Evolutionary conservation across 2,797 vertebrate species (phyloP).

Genomic region (Tokudaia muenninki): DNA sequence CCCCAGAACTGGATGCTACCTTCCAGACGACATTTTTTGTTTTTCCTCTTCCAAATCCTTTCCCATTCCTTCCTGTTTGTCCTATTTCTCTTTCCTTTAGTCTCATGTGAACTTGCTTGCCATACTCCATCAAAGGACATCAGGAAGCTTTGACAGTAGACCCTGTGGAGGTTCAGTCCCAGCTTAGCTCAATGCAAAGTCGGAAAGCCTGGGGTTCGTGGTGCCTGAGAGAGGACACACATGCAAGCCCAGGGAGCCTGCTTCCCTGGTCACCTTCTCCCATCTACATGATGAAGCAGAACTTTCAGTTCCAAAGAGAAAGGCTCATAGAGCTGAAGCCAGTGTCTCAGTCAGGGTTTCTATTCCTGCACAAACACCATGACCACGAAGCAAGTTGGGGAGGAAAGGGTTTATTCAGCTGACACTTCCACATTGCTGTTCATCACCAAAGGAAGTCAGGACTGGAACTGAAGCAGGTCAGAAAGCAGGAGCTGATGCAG

Average conservation of each 20-base stretch:
- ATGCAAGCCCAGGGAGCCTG: background rate
- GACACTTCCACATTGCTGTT: no score
- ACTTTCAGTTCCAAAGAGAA: background rate
- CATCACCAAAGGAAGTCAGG: no score
- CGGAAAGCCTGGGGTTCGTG: background rate
- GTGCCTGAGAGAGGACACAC: background rate
- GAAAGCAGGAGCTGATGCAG: no score
- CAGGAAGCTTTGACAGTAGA: background rate
- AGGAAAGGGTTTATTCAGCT: no score
- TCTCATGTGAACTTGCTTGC: background rate
- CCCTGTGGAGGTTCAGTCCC: background rate
- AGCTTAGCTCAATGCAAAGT: rapidly evolving
- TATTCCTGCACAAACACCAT: no score
- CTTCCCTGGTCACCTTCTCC: background rate
- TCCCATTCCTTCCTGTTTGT: background rate
- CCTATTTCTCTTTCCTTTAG: background rate
- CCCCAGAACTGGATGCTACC: background rate
- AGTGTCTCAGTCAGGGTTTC: no score
- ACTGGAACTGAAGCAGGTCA: no score
- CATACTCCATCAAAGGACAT: background rate
- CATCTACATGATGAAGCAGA: background rate
- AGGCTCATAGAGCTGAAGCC: background rate
- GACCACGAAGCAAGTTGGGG: no score
- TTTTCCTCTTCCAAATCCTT: background rate
- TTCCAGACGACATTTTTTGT: background rate